phyloP scores from a whole-genome alignment of 2,113 vertebrate genomes.

The Chrysemys picta region DNA sequence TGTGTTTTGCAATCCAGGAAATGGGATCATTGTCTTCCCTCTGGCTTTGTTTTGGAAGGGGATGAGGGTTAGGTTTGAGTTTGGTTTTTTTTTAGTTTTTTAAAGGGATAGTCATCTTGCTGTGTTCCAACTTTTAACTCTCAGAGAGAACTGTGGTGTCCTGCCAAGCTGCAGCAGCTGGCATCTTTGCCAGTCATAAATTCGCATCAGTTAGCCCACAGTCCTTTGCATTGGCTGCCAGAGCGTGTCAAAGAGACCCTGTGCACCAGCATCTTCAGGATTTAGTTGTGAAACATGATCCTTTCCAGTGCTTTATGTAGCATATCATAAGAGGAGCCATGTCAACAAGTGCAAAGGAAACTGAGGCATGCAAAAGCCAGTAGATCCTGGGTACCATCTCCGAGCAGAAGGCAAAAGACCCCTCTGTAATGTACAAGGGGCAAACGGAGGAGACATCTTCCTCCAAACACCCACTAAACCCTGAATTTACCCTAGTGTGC shows the following conservation, averaged over 20 bases:
- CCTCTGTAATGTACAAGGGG: not conserved
- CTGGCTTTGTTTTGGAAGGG: not conserved
- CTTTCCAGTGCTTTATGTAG: slow-evolving; percentile 60
- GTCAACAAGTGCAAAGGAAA: not conserved
- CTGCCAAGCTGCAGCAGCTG: slow-evolving; percentile 58
- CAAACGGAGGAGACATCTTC: not conserved
- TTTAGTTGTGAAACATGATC: slow-evolving; percentile 28
- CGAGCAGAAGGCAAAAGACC: slow-evolving; percentile 1
- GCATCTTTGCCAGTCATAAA: slow-evolving; percentile 63
- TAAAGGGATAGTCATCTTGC: slow-evolving; percentile 46
- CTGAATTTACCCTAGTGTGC: no score
- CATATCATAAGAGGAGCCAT: slow-evolving; percentile 1
- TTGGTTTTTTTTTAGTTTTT: slow-evolving; percentile 26
- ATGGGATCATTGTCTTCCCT: not conserved
- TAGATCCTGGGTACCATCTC: slow-evolving; percentile 12
- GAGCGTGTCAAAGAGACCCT: slow-evolving; percentile 12
- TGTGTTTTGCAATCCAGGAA: not conserved
- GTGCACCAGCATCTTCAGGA: slow-evolving; percentile 59
- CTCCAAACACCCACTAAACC: no score
- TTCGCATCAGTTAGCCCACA: slow-evolving; percentile 49
- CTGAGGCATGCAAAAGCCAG: not conserved
- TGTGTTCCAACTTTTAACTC: slow-evolving; percentile 68
- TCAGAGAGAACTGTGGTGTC: slow-evolving; percentile 64
- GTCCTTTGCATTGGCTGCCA: slow-evolving; percentile 60
- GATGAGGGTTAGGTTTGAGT: not conserved